These are phyloP conservation scores for Dissostichus mawsoni DNA, from an alignment of 2,113 vertebrate species.

Conservation along the genomic window DNA sequence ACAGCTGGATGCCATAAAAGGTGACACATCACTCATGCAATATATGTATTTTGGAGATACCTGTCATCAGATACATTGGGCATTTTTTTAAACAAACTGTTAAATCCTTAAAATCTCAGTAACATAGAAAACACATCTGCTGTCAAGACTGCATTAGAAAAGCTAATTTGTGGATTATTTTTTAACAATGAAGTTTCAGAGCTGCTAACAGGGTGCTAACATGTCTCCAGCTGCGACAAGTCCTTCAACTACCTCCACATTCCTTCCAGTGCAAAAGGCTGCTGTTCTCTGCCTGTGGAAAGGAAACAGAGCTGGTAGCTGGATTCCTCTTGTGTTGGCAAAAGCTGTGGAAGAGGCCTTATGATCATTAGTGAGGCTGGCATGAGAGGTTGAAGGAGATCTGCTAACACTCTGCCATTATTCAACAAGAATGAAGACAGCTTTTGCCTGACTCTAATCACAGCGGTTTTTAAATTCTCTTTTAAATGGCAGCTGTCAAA, in stretches of 20 bases:
- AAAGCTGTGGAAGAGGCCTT: constrained; percentile 78
- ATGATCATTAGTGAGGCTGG: constrained; percentile 79
- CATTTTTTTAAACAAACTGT: constrained; percentile 28
- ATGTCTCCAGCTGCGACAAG: constrained; percentile 69
- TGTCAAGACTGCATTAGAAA: constrained; percentile 56
- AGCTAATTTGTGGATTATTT: constrained; percentile 62
- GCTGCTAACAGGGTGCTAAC: constrained; percentile 70
- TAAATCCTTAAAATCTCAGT: constrained; percentile 65
- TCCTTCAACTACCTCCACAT: constrained; percentile 74
- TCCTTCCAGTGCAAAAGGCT: constrained; percentile 64
- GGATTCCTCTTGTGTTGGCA: constrained; percentile 75
- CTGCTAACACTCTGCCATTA: constrained; percentile 80
- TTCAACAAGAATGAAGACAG: constrained; percentile 75
- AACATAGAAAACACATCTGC: constrained; percentile 47
- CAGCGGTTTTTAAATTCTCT: constrained; percentile 72
- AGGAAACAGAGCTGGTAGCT: constrained; percentile 72
- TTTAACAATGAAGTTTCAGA: constrained; percentile 55
- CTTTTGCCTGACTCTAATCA: constrained; percentile 78
- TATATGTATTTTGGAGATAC: constrained; percentile 40
- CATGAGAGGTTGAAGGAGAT: constrained; percentile 75
- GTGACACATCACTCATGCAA: constrained; percentile 14
- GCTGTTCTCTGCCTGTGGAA: constrained; percentile 62
- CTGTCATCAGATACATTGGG: constrained; percentile 36
- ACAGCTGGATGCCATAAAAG: constrained; percentile 23
- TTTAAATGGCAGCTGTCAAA: constrained; percentile 85